Percentiles rank a stretch among this genome's conserved stretches.
phyloP scores from a whole-genome alignment of 2,113 vertebrate genomes.

The Tor tambroides region DNA sequence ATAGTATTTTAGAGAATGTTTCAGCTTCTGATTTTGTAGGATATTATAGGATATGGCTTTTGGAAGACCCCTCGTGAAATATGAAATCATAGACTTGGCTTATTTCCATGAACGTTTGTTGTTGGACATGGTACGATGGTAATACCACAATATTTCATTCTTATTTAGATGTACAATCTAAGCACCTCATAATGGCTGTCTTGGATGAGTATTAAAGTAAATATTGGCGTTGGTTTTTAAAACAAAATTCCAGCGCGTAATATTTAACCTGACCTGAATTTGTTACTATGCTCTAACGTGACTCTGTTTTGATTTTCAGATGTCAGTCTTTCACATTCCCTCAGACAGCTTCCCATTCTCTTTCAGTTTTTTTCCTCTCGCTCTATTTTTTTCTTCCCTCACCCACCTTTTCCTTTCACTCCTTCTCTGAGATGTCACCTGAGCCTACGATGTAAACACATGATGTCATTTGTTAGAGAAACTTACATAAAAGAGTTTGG shows the following conservation, averaged over 20 bases:
- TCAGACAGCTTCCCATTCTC: background rate
- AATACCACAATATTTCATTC: background rate
- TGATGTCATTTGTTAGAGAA: slow-evolving; percentile 50
- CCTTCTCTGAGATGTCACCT: background rate
- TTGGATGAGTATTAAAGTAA: background rate
- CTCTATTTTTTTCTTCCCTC: background rate
- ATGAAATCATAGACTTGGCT: background rate
- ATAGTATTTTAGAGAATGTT: background rate
- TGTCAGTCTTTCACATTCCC: no score
- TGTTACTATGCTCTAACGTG: no score
- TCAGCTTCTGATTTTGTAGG: background rate
- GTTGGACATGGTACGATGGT: background rate
- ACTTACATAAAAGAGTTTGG: slow-evolving; percentile 25
- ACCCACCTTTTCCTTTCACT: no score
- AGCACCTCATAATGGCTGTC: background rate
- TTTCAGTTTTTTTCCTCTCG: slow-evolving; percentile 2
- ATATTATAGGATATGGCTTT: background rate
- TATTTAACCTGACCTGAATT: slow-evolving; percentile 14
- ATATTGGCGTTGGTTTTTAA: background rate
- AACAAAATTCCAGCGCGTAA: background rate
- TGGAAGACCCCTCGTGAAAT: background rate
- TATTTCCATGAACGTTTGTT: background rate
- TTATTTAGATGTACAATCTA: background rate
- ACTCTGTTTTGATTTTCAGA: background rate
- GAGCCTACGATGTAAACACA: slow-evolving; percentile 52